Conservation (phyloP, 2,888 invertebrate genomes). For the Zootermopsis nevadensis region DNA sequence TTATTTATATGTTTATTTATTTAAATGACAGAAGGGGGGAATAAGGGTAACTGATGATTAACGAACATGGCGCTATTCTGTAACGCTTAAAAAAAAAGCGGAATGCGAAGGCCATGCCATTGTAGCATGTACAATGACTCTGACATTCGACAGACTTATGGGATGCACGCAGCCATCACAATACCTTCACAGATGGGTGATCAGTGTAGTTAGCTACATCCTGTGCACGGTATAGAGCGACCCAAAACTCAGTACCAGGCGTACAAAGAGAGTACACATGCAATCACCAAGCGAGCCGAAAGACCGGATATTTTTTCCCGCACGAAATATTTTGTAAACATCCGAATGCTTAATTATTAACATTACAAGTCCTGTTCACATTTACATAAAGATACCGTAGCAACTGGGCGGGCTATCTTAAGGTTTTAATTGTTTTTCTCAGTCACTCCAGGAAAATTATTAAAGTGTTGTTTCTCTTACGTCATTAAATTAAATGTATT, state of each 20-base stretch:
- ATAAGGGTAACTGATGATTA: conserved; percentile 17
- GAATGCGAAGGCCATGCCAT: conserved; percentile 22
- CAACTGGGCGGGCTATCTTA: too few species aligned
- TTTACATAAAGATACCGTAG: too few species aligned
- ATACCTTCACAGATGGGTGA: conserved; percentile 36
- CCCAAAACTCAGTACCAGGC: not conserved
- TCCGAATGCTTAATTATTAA: too few species aligned
- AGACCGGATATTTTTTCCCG: too few species aligned
- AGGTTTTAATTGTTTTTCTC: too few species aligned
- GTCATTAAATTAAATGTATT: not conserved
- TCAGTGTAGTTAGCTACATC: conserved; percentile 19
- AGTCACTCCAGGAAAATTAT: too few species aligned
- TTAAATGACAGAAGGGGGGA: not conserved
- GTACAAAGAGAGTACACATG: too few species aligned
- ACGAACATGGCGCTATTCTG: not conserved
- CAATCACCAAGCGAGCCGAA: too few species aligned
- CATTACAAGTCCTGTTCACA: too few species aligned
- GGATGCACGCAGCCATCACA: conserved; percentile 13
- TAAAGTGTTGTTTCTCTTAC: not conserved
- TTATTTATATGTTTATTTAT: too few species aligned
- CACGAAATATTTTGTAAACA: too few species aligned
- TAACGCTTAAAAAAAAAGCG: conserved; percentile 14
- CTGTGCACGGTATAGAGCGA: not conserved
- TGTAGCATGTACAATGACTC: conserved; percentile 4
- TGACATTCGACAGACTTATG: not conserved